phyloP scores from a whole-genome alignment of 2,888 invertebrate genomes.

The Perizoma affinitatum region DNA sequence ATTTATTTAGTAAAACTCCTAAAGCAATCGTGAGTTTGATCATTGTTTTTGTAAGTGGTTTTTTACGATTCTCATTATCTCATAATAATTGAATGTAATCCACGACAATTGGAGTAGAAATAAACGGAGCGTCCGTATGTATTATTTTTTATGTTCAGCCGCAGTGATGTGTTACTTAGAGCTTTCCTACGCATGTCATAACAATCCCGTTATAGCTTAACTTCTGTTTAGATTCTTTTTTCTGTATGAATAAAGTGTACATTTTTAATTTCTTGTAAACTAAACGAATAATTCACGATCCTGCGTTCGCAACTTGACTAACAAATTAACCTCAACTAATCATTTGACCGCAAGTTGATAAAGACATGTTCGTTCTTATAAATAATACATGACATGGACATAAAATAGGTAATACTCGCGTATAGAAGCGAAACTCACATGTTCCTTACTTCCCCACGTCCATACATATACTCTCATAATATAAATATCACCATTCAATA shows the following conservation, averaged over 20 bases:
- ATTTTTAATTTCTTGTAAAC: conserved; percentile 47
- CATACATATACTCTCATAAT: no score
- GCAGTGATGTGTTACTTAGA: conserved; percentile 6
- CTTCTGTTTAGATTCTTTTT: conserved; percentile 48
- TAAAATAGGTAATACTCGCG: conserved; percentile 28
- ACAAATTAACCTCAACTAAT: conserved; percentile 69
- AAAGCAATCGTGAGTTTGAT: no score
- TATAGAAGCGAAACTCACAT: conserved; percentile 17
- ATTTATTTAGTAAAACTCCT: no score
- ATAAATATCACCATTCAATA: no score
- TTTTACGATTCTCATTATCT: no score
- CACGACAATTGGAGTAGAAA: no score
- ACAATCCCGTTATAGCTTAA: conserved; percentile 43
- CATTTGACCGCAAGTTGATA: conserved; percentile 38
- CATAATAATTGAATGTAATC: no score
- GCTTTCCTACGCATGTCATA: conserved; percentile 14
- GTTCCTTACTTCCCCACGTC: no score
- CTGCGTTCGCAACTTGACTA: conserved; percentile 62
- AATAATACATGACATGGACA: conserved; percentile 50
- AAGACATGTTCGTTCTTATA: conserved; percentile 47
- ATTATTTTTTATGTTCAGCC: background rate
- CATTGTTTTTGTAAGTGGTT: no score
- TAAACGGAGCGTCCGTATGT: background rate
- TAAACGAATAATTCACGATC: conserved; percentile 64
- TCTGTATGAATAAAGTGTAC: conserved; percentile 50